Base-by-base conservation (phyloP, 2,888 invertebrate genomes). In the Stictocephala bisonia region DNA sequence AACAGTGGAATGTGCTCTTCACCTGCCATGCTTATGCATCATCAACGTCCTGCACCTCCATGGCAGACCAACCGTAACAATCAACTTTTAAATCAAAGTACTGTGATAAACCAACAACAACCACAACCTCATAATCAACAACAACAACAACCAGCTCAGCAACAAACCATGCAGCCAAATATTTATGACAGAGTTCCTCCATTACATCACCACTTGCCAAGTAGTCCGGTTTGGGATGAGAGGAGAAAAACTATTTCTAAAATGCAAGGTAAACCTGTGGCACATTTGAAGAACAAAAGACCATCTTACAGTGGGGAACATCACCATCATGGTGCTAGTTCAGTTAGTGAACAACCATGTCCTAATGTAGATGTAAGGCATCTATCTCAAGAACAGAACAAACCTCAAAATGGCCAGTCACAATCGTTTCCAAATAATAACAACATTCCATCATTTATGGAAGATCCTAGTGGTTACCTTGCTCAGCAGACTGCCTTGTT, bases 401-500 rank as follows among this genome's bases (percentile, higher is more conserved):
- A 71, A 50, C 69, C 73, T 20, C 77, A 69, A 60, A 73, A 40
- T 58, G 72, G 71, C 76, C 77, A 26, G 79, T 80, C 7, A 78
- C 80, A 4, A 80, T 79, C 50, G 9, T 71, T 56, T 24, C 86
- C 89, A 77, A 72, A 56, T 53, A 69, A 53, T n/a, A 44, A 40
- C 18, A 64, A 64, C 60, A 58, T 73, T 50, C 94, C 94, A 0
- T 95, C 95, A 31, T 96, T 95, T 82, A 90, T 96, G 87, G 96
- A 96, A 78, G 95, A 96, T 84, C 95, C 96, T 0, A 93, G 91
- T 80, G 96, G 95, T 1, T 96, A 95, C 84, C 85, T 96, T 78
- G 95, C 95, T 3, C 95, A 96, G 80, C 96, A 96, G 83, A 95
- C 96, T 0, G 93, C 93, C 29, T 84, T 96, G 78, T 84, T 96